phyloP scores from a whole-genome alignment of 2,797 vertebrate genomes.

The Leuciscus waleckii region DNA sequence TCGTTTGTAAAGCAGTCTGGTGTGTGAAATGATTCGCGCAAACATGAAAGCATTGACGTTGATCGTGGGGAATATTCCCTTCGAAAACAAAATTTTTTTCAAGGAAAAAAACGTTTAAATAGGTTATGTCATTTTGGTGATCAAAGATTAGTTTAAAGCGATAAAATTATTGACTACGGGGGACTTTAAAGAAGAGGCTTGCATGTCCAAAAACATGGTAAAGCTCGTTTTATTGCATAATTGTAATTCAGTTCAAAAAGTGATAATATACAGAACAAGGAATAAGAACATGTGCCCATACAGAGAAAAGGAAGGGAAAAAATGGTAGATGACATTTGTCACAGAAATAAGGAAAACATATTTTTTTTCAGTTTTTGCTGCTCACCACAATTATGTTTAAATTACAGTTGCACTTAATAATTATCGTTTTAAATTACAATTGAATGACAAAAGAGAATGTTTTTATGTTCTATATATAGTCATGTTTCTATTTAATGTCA shows the following conservation, averaged over 20 bases:
- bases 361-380: background rate
- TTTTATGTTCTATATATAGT: background rate
- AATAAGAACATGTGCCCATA: background rate
- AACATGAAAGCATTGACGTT: too few relatives aligned
- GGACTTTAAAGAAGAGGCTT: too few relatives aligned
- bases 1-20: too few relatives aligned
- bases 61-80: too few relatives aligned
- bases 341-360: background rate
- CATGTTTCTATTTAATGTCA: background rate
- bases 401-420: background rate
- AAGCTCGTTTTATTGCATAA: background rate
- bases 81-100: too few relatives aligned
- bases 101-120: too few relatives aligned
- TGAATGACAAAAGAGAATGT: background rate
- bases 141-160: too few relatives aligned
- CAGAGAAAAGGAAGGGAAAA: background rate
- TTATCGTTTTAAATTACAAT: background rate
- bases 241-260: background rate
- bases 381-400: background rate
- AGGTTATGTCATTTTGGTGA: too few relatives aligned
- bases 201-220: background rate
- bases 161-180: too few relatives aligned
- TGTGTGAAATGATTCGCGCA: too few relatives aligned
- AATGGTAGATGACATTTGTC: background rate
- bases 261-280: background rate